Evolutionary conservation across 2,888 invertebrate genomes (phyloP).

Genomic region (Hydrotaea diabolus): DNA sequence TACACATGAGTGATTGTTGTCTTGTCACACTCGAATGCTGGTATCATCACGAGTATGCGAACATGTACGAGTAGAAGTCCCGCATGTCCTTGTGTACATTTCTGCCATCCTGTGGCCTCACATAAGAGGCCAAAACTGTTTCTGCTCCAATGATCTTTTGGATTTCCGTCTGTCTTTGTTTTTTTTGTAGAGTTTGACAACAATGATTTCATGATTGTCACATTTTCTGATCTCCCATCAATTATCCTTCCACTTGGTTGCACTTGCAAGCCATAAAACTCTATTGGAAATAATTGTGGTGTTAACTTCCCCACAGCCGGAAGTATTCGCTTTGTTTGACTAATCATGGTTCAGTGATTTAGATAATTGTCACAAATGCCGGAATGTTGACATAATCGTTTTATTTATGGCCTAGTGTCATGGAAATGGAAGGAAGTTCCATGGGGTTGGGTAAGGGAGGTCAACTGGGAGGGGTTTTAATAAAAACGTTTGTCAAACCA

Average conservation of each 20-base stretch:
- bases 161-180: not conserved
- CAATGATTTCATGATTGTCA: no score
- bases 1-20: constrained; percentile 18
- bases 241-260: not conserved
- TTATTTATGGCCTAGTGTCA: no score
- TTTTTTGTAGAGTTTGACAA: not conserved
- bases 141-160: constrained; percentile 7
- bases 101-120: not conserved
- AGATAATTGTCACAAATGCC: not conserved
- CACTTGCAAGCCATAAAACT: no score
- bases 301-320: not conserved
- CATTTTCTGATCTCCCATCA: not conserved
- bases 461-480: no score
- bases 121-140: not conserved
- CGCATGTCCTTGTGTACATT: not conserved
- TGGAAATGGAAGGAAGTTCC: not conserved
- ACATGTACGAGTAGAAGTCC: not conserved
- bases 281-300: not conserved
- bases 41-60: no score
- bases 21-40: not conserved
- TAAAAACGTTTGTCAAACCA: no score
- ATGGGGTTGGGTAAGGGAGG: no score
- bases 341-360: constrained; percentile 2
- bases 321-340: not conserved
- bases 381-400: not conserved